These are phyloP conservation scores for Siniperca undulata DNA, from an alignment of 2,797 vertebrate species.

Conservation along the genomic window DNA sequence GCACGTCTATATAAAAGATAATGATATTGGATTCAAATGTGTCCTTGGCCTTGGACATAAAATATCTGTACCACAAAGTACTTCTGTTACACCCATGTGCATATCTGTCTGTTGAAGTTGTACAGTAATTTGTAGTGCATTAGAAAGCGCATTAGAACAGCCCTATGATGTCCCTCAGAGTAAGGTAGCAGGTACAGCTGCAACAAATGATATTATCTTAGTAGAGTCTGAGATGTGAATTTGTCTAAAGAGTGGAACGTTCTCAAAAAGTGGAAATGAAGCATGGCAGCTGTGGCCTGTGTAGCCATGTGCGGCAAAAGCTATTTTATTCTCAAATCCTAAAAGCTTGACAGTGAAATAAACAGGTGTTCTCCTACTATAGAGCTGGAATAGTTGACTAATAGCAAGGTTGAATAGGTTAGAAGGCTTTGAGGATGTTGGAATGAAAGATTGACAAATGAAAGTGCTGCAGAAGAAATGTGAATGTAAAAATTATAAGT, in stretches of 20 bases:
- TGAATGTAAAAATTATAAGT: neutral
- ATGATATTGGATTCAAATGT: neutral
- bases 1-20: neutral
- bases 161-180: neutral
- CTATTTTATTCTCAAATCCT: conserved; percentile 4
- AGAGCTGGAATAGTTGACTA: neutral
- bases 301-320: neutral
- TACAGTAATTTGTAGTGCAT: too few relatives aligned
- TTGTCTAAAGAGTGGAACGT: neutral
- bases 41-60: neutral
- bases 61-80: neutral
- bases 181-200: neutral
- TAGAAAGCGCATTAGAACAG: neutral
- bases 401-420: neutral
- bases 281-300: conserved; percentile 13
- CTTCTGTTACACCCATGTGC: too few relatives aligned
- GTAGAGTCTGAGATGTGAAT: neutral
- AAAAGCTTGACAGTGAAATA: conserved; percentile 1
- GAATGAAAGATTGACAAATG: neutral
- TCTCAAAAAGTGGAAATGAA: conserved; percentile 26
- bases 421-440: neutral
- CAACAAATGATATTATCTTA: conserved; percentile 4
- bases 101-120: too few relatives aligned
- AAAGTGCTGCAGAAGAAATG: neutral
- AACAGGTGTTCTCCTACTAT: conserved; percentile 13